A percentile compares a stretch with the other conserved stretches of the same genome.
These are phyloP conservation scores for Tenebrio molitor DNA, from an alignment of 1,140 invertebrate species.

Conservation along the genomic window DNA sequence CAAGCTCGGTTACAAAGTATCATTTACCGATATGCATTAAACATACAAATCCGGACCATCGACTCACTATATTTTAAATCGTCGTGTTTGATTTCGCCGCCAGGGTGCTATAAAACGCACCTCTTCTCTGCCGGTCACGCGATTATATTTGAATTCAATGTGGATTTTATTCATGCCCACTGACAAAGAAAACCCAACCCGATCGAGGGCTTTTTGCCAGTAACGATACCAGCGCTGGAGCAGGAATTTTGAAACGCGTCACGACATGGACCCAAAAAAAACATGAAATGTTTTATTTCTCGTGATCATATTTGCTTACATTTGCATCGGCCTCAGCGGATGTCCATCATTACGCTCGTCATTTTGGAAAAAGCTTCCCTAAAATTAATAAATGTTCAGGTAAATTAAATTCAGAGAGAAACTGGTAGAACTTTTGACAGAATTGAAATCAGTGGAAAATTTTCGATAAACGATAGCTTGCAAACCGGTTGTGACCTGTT, in stretches of 20 bases:
- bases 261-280: background rate
- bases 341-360: too few species aligned
- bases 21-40: slow-evolving; percentile 61
- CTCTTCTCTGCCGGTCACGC: slow-evolving; percentile 54
- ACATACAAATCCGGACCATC: slow-evolving; percentile 53
- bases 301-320: too few species aligned
- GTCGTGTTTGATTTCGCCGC: slow-evolving; percentile 56
- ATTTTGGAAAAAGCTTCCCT: too few species aligned
- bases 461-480: too few species aligned
- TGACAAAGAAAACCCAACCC: slow-evolving; percentile 20
- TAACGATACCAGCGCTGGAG: background rate
- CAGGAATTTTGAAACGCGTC: background rate
- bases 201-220: slow-evolving; percentile 10
- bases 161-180: slow-evolving; percentile 54
- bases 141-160: slow-evolving; percentile 62
- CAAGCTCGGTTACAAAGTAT: slow-evolving; percentile 53
- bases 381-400: too few species aligned
- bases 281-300: too few species aligned
- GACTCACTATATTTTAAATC: slow-evolving; percentile 51
- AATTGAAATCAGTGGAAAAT: too few species aligned
- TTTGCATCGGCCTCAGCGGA: too few species aligned
- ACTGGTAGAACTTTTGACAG: too few species aligned
- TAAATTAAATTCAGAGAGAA: too few species aligned
- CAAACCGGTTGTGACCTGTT: too few species aligned
- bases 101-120: slow-evolving; percentile 59